A percentile compares a stretch with the other conserved stretches of the same genome.
phyloP scores from a whole-genome alignment of 2,113 vertebrate genomes.

The Spea multiplicata region DNA sequence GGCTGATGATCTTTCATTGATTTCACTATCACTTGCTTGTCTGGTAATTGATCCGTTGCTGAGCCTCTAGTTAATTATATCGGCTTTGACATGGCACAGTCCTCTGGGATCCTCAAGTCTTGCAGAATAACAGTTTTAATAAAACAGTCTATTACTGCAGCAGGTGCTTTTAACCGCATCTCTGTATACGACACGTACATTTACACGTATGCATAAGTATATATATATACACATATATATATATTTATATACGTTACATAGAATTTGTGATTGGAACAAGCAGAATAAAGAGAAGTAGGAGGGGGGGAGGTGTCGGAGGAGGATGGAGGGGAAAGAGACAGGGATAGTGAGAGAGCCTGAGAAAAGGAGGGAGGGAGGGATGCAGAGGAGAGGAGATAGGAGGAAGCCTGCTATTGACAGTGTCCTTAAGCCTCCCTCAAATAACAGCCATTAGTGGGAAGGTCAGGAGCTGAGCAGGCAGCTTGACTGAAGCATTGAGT shows the following conservation, averaged over 20 bases:
- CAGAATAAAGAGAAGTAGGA: slow-evolving; percentile 24
- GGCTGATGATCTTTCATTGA: slow-evolving; percentile 99
- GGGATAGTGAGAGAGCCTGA: slow-evolving; percentile 47
- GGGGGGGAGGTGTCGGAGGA: slow-evolving; percentile 61
- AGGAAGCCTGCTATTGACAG: slow-evolving; percentile 83
- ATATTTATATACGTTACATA: slow-evolving; percentile 24
- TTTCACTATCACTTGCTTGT: slow-evolving; percentile 99
- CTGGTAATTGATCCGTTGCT: slow-evolving; percentile 99
- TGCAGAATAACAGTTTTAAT: slow-evolving; percentile 99
- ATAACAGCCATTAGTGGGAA: slow-evolving; percentile 96
- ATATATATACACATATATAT: slow-evolving; percentile 42
- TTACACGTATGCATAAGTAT: slow-evolving; percentile 58
- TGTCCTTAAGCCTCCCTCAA: slow-evolving; percentile 92
- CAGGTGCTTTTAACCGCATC: slow-evolving; percentile 74
- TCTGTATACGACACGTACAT: slow-evolving; percentile 16
- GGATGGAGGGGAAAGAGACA: slow-evolving; percentile 52
- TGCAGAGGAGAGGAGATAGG: slow-evolving; percentile 66
- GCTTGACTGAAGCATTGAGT: slow-evolving; percentile 91
- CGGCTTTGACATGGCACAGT: slow-evolving; percentile 96
- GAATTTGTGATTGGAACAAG: neutral
- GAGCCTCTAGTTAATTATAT: slow-evolving; percentile 99
- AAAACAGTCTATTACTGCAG: slow-evolving; percentile 93
- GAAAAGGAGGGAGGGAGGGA: slow-evolving; percentile 56
- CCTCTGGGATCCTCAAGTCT: slow-evolving; percentile 92
- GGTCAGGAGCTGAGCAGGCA: slow-evolving; percentile 90